Base-by-base conservation (phyloP, 1,140 invertebrate genomes). In the Drosophila suzukii region DNA sequence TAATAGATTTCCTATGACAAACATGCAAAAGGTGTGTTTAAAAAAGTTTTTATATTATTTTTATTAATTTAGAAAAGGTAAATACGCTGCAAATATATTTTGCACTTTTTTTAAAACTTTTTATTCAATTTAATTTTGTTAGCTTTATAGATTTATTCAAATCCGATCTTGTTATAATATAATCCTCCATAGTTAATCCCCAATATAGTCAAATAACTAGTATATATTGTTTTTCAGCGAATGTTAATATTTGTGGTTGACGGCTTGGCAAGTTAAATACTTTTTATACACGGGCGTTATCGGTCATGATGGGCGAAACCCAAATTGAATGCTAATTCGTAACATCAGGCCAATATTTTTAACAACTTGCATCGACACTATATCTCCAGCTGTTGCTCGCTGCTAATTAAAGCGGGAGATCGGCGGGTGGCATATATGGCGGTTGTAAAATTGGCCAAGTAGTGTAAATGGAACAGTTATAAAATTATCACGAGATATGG, bases 301-400 rank as follows among this genome's bases (percentile, higher is more conserved):
- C 67, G 30, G 27, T 71, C 44, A 71, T 36, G 51, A 57, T 41
- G 65, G 11, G 17, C 65, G 50, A 41, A 27, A 8, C 44, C 13
- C 15, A 32, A 75, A 75, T 63, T 75, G 5, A 63, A 63, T 75
- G 72, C 71, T 75, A 75, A 75, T 75, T 63, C 36, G 51, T 20
- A 74, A 51, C 72, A 63, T 38, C 51, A 56, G 51, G 72, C 58
- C 72, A 41, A 49, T 6, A 44, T 56, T 75, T 43, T 63, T 34
- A 15, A 54, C 50, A 56, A 11, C 32, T 61, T 53, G 20, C 24
- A 10, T 34, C 32, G 17, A 20, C 39, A 12, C 20, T 49, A 15
- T 20, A 32, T 27, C n/a, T 27, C 24, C 55, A 57, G 12, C 39
- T 54, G 70, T 27, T 38, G 11, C 24, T 27, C 6, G 2, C 4